These are phyloP conservation scores for Oscheius onirici DNA, from an alignment of 2,888 invertebrate species.

Conservation along the genomic window DNA sequence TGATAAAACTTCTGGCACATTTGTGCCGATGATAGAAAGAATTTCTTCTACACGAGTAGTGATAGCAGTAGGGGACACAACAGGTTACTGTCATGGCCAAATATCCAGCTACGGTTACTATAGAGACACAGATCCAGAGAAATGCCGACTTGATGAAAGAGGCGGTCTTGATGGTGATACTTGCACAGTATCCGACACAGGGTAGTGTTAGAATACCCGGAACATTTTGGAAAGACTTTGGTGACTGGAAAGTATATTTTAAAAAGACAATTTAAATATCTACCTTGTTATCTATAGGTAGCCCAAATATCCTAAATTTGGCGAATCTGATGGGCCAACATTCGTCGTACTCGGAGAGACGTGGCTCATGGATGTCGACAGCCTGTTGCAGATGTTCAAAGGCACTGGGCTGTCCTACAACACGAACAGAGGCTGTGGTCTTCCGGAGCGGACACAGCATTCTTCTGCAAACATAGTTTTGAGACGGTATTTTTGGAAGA, in stretches of 20 bases:
- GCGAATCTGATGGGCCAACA: slow-evolving; percentile 69
- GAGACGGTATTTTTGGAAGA: no score
- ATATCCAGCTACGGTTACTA: slow-evolving; percentile 56
- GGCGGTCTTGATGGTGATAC: slow-evolving; percentile 8
- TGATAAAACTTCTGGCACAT: slow-evolving; percentile 63
- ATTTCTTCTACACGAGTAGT: slow-evolving; percentile 62
- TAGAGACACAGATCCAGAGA: slow-evolving; percentile 35
- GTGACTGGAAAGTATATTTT: neutral
- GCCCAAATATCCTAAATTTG: slow-evolving; percentile 43
- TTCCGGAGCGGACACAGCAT: slow-evolving; percentile 55
- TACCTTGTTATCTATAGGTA: slow-evolving; percentile 14
- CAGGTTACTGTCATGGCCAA: slow-evolving; percentile 44
- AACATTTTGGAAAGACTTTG: slow-evolving; percentile 17
- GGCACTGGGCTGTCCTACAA: slow-evolving; percentile 51
- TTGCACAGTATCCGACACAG: slow-evolving; percentile 19
- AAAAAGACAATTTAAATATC: neutral
- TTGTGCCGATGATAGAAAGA: slow-evolving; percentile 67
- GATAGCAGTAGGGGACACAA: slow-evolving; percentile 59
- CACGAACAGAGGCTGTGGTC: slow-evolving; percentile 41
- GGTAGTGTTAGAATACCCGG: slow-evolving; percentile 16
- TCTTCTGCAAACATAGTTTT: no score
- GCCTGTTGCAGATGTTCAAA: slow-evolving; percentile 50
- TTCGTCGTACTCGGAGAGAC: slow-evolving; percentile 68
- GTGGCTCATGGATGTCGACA: slow-evolving; percentile 57
- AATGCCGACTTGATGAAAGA: neutral